Evolutionary conservation across 2,113 vertebrate species (phyloP).

Genomic region (Sturnus vulgaris): DNA sequence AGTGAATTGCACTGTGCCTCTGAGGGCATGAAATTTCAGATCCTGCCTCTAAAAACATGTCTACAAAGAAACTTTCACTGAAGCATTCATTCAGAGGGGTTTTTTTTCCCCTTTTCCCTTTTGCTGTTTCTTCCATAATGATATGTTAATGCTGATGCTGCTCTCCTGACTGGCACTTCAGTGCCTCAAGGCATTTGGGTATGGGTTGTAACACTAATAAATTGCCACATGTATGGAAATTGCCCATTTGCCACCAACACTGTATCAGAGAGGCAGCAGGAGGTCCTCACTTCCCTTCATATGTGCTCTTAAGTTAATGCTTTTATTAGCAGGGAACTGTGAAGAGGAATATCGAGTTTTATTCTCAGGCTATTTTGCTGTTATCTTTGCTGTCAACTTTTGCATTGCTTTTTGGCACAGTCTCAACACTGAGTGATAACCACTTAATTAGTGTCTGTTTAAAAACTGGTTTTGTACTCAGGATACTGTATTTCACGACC

Average conservation of each 20-base stretch:
- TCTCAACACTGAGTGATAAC: background rate
- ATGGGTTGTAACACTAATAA: background rate
- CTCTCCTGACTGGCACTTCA: constrained; percentile 14
- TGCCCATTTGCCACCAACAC: constrained; percentile 17
- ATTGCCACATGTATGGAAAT: constrained; percentile 25
- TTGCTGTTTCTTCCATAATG: background rate
- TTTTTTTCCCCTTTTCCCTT: background rate
- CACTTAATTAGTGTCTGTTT: constrained; percentile 24
- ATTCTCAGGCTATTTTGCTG: constrained; percentile 9
- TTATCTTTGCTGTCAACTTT: constrained; percentile 25
- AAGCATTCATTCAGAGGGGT: background rate
- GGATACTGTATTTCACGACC: background rate
- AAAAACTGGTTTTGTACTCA: background rate
- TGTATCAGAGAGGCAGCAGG: constrained; percentile 29
- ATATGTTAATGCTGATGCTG: background rate
- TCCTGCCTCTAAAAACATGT: background rate
- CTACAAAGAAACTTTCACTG: background rate
- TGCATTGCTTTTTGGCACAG: background rate
- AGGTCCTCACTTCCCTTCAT: constrained; percentile 7
- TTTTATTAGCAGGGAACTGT: constrained; percentile 25
- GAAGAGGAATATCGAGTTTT: constrained; percentile 21
- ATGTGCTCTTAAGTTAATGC: constrained; percentile 26
- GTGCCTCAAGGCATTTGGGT: background rate
- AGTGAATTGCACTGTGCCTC: background rate
- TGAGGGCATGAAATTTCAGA: background rate